Percentiles rank a stretch among this genome's conserved stretches.
phyloP scores from a whole-genome alignment of 2,888 invertebrate species.

The Troilus luridus region DNA sequence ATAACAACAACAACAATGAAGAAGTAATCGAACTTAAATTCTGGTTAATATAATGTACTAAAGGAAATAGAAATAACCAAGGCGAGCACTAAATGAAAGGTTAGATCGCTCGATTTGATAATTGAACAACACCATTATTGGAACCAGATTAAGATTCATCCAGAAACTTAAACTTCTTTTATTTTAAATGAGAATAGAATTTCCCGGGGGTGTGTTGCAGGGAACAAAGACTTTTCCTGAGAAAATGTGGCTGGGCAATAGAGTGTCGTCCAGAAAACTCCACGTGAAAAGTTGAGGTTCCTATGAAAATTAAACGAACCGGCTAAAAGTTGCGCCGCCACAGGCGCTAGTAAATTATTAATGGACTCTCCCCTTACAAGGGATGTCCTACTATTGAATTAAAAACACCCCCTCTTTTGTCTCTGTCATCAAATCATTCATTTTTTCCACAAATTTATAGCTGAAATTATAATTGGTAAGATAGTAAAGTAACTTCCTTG shows the following conservation, averaged over 20 bases:
- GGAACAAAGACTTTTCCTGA: not conserved
- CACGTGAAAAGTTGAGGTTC: conserved; percentile 11
- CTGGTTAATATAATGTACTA: no score
- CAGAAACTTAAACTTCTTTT: not conserved
- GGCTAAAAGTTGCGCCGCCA: not conserved
- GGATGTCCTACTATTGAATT: not conserved
- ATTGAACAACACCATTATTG: not conserved
- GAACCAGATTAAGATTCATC: not conserved
- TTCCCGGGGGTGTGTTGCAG: not conserved
- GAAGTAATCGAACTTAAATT: no score
- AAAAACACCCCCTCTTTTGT: not conserved
- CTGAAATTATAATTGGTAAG: not conserved
- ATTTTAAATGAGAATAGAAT: not conserved
- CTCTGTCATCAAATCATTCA: not conserved
- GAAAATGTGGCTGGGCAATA: not conserved
- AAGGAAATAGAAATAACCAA: no score
- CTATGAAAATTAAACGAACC: conserved; percentile 39
- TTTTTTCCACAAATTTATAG: not conserved
- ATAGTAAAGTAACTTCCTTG: not conserved
- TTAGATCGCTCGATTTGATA: no score
- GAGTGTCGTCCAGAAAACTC: not conserved
- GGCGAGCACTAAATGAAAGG: no score
- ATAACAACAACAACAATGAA: no score
- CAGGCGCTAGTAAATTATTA: not conserved
- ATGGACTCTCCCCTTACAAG: not conserved